Conservation (phyloP, 2,797 vertebrate genomes). For the Myotis vivesi region DNA sequence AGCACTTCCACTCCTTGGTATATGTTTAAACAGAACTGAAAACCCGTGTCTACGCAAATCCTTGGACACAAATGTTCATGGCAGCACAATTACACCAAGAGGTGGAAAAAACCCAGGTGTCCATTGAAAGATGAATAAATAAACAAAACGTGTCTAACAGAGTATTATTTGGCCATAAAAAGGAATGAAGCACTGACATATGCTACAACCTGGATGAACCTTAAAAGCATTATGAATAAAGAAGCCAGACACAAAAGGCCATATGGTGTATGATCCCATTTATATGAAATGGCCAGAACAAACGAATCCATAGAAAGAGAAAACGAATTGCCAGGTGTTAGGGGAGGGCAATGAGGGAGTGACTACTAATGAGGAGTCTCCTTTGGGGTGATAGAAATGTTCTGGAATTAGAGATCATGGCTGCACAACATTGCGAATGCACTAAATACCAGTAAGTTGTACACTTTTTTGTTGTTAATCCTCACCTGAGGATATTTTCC, state of each 20-base stretch:
- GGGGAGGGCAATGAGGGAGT: neutral
- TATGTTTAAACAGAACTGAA: neutral
- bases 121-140: neutral
- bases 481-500: too few relatives aligned
- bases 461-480: too few relatives aligned
- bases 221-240: neutral
- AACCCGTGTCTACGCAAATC: neutral
- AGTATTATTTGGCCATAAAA: neutral
- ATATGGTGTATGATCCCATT: rapidly evolving
- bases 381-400: neutral
- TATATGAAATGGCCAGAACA: neutral
- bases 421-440: neutral
- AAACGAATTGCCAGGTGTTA: neutral
- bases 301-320: neutral
- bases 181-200: neutral
- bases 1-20: neutral
- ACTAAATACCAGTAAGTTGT: neutral
- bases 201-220: neutral
- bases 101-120: neutral
- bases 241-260: neutral
- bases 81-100: neutral
- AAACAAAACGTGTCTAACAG: rapidly evolving
- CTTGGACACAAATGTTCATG: neutral
- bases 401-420: neutral
- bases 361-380: neutral